A percentile compares a stretch with the other conserved stretches of the same genome.
Conservation (phyloP, 2,113 vertebrate species). For the Hiodon tergisus region DNA sequence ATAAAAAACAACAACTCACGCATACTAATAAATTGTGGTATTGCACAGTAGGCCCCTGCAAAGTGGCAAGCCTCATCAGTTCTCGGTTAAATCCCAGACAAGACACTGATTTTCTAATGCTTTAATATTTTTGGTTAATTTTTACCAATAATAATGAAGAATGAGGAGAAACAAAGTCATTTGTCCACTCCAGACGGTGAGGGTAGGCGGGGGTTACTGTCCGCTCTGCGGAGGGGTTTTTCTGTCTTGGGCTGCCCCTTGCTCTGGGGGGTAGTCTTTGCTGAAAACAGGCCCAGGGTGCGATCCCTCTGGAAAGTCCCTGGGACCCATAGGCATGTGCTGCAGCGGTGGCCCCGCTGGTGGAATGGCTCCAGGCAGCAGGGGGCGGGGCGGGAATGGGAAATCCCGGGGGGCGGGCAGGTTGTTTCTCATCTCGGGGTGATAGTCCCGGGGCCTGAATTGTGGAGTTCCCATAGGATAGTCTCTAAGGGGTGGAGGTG, state of each 20-base stretch:
- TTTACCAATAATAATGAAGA: slow-evolving; percentile 31
- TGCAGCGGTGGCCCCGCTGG: slow-evolving; percentile 52
- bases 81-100: slow-evolving; percentile 35
- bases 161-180: slow-evolving; percentile 22
- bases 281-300: slow-evolving; percentile 40
- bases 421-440: slow-evolving; percentile 47
- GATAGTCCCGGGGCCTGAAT: slow-evolving; percentile 53
- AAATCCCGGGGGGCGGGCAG: slow-evolving; percentile 52
- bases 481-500: slow-evolving; percentile 40
- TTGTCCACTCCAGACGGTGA: slow-evolving; percentile 7
- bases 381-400: slow-evolving; percentile 38
- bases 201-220: slow-evolving; percentile 46
- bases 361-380: slow-evolving; percentile 60
- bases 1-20: slow-evolving; percentile 55
- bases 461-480: slow-evolving; percentile 62
- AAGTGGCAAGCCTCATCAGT: slow-evolving; percentile 41
- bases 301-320: slow-evolving; percentile 33
- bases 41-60: slow-evolving; percentile 53
- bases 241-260: slow-evolving; percentile 60
- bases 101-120: slow-evolving; percentile 30
- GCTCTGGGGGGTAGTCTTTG: slow-evolving; percentile 58
- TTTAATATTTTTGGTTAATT: slow-evolving; percentile 36
- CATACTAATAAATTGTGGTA: slow-evolving; percentile 45
- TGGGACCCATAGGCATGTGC: slow-evolving; percentile 46
- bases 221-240: slow-evolving; percentile 44